Base-by-base conservation (phyloP, 2,797 vertebrate species). In the Botia kubotai region DNA sequence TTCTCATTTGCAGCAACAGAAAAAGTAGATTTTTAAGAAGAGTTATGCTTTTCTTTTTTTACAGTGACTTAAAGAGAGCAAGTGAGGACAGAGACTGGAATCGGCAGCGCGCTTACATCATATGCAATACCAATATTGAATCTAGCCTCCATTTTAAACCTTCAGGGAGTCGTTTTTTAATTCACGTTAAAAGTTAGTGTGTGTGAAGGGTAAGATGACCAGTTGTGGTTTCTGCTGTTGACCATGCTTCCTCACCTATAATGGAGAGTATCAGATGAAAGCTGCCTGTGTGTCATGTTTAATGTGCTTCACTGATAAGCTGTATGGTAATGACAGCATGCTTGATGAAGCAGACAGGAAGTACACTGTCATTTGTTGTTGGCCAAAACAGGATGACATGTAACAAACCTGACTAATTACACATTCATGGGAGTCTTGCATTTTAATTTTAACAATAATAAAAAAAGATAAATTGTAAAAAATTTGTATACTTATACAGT, bases 271-370 rank as follows among this genome's bases (percentile, higher is more conserved):
- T 72, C n/a, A 39, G 48, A 75, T 75, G 68, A 43, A 76, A 48
- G 67, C 53, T 5, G 46, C 58, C 7, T 50, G 7, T 75, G 23
- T 78, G 39, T 57, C 43, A 78, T 77, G 62, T 74, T 77, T 53
- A 75, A 74, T 65, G 63, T 76, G 63, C n/a, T 53, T 26, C 36
- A 62, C 62, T 65, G 60, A 75, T 65, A 65, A 58, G 63, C 55
- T 78, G 19, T 76, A 62, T 80, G 57, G 39, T 57, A 69, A 68
- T 72, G 70, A n/a, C 72, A 72, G 23, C 19, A 33, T 72, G 48
- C 26, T 67, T 79, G 52, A 82, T 57, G 19, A 23, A 16, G 46
- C 62, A 75, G 50, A 76, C 36, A 76, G 8, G 23, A 57, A 62
- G 67, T 80, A 71, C 13, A 77, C 11, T 58, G 43, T 16, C 14